Evolutionary conservation across 2,113 vertebrate genomes (phyloP).

Genomic region (Poicephalus gulielmi): DNA sequence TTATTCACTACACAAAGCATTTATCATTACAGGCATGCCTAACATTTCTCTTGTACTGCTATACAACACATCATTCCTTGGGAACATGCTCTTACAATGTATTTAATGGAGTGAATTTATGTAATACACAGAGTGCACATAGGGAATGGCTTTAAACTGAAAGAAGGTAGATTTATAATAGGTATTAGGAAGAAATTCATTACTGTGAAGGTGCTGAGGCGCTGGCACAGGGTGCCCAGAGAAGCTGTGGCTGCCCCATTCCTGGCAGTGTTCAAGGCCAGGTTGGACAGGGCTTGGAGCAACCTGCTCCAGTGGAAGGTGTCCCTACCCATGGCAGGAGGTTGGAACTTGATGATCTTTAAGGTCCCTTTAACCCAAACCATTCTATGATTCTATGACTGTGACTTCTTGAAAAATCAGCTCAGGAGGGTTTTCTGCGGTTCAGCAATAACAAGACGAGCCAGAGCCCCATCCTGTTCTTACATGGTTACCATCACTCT

Average conservation of each 20-base stretch:
- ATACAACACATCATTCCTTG: neutral
- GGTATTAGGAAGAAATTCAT: neutral
- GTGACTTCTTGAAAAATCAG: neutral
- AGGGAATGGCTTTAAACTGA: neutral
- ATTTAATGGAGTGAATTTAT: neutral
- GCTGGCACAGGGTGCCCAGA: neutral
- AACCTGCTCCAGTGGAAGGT: neutral
- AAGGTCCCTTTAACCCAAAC: neutral
- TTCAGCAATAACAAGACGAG: neutral
- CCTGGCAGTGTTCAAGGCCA: neutral
- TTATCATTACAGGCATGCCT: neutral
- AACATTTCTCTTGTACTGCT: neutral
- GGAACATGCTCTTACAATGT: neutral
- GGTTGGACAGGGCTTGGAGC: neutral
- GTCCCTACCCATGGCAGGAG: neutral
- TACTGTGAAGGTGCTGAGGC: neutral
- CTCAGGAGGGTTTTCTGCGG: neutral
- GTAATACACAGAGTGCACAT: neutral
- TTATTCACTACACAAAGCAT: neutral
- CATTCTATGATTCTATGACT: neutral
- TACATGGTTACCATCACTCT: neutral
- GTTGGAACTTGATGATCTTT: neutral
- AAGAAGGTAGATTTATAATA: neutral
- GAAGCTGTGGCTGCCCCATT: neutral
- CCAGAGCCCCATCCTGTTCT: neutral